These are phyloP conservation scores for Theretra japonica DNA, from an alignment of 2,888 invertebrate species.

Conservation along the genomic window DNA sequence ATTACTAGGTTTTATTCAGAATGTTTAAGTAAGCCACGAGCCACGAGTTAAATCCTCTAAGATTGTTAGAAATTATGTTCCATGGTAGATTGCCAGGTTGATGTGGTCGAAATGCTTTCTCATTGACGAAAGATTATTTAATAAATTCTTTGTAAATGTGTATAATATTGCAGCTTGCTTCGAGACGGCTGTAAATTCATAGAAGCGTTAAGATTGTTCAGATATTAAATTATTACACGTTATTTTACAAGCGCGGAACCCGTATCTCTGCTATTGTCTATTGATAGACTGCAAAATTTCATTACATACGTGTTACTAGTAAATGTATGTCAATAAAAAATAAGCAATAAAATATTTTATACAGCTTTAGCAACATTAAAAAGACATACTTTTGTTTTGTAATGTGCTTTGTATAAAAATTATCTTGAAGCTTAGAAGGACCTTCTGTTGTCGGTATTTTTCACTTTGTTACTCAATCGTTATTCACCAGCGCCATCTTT, in stretches of 20 bases:
- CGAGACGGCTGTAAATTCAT: background rate
- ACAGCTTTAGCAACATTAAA: too few species aligned
- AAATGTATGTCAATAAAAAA: background rate
- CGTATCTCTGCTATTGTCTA: background rate
- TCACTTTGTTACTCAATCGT: too few species aligned
- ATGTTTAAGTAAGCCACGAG: too few species aligned
- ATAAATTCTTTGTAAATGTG: background rate
- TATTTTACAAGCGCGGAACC: background rate
- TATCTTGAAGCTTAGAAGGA: too few species aligned
- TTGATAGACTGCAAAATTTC: background rate
- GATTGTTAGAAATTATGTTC: background rate
- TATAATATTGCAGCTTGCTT: background rate
- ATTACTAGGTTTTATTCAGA: too few species aligned
- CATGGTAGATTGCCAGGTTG: background rate
- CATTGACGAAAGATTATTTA: background rate
- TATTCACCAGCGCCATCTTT: too few species aligned
- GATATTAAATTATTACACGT: conserved; percentile 11
- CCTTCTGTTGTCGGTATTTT: too few species aligned
- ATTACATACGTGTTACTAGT: background rate
- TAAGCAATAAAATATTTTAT: too few species aligned
- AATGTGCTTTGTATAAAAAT: too few species aligned
- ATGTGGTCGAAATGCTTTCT: background rate
- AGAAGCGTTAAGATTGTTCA: conserved; percentile 11
- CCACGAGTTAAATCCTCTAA: too few species aligned
- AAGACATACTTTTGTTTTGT: too few species aligned